Base-by-base conservation (phyloP, 2,888 invertebrate species). In the Acanthoscelides obtectus region DNA sequence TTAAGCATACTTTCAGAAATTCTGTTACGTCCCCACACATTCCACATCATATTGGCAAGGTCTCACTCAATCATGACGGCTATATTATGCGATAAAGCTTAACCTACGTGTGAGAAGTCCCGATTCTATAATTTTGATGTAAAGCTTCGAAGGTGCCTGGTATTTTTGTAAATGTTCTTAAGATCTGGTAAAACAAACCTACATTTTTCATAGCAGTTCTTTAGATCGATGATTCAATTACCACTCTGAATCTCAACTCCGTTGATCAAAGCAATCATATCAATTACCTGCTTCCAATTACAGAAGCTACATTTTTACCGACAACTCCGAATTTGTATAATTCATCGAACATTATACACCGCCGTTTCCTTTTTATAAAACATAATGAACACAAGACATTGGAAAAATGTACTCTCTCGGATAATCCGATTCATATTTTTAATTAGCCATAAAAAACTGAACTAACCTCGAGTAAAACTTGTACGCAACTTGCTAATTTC, bases 401-500 rank as follows among this genome's bases (percentile, higher is more conserved):
- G 12, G 12, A 45, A 45, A 45, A 45, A 45, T 45, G 45, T 45
- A 4, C 12, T 6, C 45, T 45, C 8, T 6, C 45, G 45, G 45
- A 66, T 66, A 66, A 66, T 66, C 21, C 20, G 22, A 66, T 22
- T 66, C 66, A 66, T 66, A 66, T 22, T 66, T 66, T 66, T 66
- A 66, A 66, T 66, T 66, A 66, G 12, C 66, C 22, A 8, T 8
- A 66, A 66, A 66, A 66, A 66, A 66, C 66, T 20, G 22, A 66
- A 66, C 66, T 21, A 20, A 66, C 22, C 20, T 20, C 66, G 22
- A 66, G 20, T 22, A 66, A 8, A 66, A 20, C 66, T 20, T 22
- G 22, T 21, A 66, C 66, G 66, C 20, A 66, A 1, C 66, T 66
- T 66, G 21, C 22, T 20, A 66, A 66, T 66, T 21, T 20, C 66